These are phyloP conservation scores for Phylloscopus whistleri DNA, from an alignment of 2,113 vertebrate species.

Conservation along the genomic window DNA sequence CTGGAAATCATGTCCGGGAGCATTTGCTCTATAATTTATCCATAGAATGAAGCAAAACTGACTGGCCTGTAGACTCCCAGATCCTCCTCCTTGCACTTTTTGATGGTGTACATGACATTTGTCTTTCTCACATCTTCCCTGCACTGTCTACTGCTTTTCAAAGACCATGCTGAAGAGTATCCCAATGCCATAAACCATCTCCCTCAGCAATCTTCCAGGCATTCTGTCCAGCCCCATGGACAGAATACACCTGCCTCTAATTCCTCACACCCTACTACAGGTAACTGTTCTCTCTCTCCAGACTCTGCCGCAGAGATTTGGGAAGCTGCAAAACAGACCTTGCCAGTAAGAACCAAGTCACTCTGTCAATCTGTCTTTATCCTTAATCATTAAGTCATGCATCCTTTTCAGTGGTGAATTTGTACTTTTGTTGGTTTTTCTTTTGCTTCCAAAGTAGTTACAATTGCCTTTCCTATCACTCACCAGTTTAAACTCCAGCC, in stretches of 20 bases:
- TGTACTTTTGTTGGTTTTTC: not conserved
- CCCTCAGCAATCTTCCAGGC: not conserved
- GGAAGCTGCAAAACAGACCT: not conserved
- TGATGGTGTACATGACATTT: not conserved
- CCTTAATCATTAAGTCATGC: not conserved
- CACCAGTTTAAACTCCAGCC: not conserved
- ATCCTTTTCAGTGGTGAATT: not conserved
- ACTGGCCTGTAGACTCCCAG: not conserved
- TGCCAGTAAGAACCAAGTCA: not conserved
- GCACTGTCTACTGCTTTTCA: not conserved
- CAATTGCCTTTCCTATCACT: not conserved
- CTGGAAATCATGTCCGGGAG: not conserved
- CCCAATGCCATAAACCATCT: not conserved
- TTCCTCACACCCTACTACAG: not conserved
- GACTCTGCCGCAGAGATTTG: not conserved
- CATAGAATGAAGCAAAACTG: not conserved
- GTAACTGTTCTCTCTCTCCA: not conserved
- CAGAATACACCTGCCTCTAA: not conserved
- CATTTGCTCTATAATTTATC: not conserved
- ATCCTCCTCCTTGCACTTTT: not conserved
- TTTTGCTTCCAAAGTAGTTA: not conserved
- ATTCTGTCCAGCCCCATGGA: not conserved
- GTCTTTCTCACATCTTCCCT: not conserved
- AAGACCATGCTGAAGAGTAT: not conserved
- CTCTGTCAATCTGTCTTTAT: not conserved